Conservation (phyloP, 2,888 invertebrate genomes). For the Drosophila tripunctata region DNA sequence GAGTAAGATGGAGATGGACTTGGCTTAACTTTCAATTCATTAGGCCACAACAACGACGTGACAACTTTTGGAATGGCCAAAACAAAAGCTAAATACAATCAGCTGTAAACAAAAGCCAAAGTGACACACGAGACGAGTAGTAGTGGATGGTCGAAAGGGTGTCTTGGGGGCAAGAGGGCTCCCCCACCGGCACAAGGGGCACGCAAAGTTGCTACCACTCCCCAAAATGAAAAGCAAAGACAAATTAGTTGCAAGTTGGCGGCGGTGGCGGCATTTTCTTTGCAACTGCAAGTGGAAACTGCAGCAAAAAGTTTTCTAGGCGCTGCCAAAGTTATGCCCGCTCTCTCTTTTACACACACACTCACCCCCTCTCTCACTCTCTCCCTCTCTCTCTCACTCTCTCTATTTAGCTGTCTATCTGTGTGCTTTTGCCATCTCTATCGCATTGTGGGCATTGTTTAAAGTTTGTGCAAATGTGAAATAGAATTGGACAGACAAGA, state of each 20-base stretch:
- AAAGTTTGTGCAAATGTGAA: conserved; percentile 75
- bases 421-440: conserved; percentile 14
- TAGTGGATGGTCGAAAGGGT: background rate
- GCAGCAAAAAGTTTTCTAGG: conserved; percentile 46
- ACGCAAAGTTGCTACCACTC: conserved; percentile 37
- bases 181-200: background rate
- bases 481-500: conserved; percentile 65
- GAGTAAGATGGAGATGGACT: background rate
- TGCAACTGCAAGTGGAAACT: conserved; percentile 48
- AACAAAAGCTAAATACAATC: conserved; percentile 74
- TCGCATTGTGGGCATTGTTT: conserved; percentile 66
- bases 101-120: conserved; percentile 71
- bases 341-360: background rate
- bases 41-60: conserved; percentile 65
- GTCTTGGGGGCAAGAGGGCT: too few species aligned
- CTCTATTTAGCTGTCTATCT: background rate
- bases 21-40: conserved; percentile 72
- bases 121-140: conserved; percentile 53
- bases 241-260: conserved; percentile 72
- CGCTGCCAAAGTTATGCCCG: conserved; percentile 47
- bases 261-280: conserved; percentile 8
- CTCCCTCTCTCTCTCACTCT: background rate
- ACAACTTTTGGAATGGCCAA: conserved; percentile 65
- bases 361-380: background rate
- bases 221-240: conserved; percentile 49